Evolutionary conservation across 1,140 invertebrate genomes (phyloP), one percentile per base, ranked within the genome.

Genomic region (Drosophila serrata): DNA sequence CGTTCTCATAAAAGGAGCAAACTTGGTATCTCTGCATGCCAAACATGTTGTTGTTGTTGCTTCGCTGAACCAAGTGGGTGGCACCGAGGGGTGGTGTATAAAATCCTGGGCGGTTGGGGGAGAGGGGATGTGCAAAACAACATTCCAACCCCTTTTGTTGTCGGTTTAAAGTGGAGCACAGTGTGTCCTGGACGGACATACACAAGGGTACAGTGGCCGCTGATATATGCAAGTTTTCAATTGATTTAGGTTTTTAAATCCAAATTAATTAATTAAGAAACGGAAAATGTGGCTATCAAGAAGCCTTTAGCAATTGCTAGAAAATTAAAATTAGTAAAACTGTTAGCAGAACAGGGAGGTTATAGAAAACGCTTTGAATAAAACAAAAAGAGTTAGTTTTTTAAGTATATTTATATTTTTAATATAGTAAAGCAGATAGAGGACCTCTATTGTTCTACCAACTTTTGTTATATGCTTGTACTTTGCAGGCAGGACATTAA

Each of bases 1-100:
- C 68, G 35, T 70, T 13, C 68, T 43, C 68, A 70, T 72, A 29
- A 72, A 72, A 59, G 65, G 37, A 59, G 31, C 22, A 67, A 65
- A 51, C 61, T 82, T 87, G 68, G 82, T 69, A 86, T 86, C 82
- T 85, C 67, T 85, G 82, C 81, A 81, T 81, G 68, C 74, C 78
- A 86, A 85, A 82, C 82, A 72, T 78, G 75, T 65, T 59, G 59
- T 59, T 48, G 70, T 62, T 65, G 49, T 49, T 74, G 58, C 43
- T 45, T 45, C 46, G 57, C 39, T 33, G 31, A 45, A 37, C 33
- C 4, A 27, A 17, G 51, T 19, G 13, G 29, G 19, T 46, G 55
- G 31, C 5, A 11, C 42, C 42, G 35, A 17, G 6, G 24, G 39
- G 58, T 46, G 39, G 53, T 48, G 15, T 53, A 51, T 46, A 24